Base-by-base conservation (phyloP, 2,113 vertebrate species). In the Ageneiosus marmoratus region DNA sequence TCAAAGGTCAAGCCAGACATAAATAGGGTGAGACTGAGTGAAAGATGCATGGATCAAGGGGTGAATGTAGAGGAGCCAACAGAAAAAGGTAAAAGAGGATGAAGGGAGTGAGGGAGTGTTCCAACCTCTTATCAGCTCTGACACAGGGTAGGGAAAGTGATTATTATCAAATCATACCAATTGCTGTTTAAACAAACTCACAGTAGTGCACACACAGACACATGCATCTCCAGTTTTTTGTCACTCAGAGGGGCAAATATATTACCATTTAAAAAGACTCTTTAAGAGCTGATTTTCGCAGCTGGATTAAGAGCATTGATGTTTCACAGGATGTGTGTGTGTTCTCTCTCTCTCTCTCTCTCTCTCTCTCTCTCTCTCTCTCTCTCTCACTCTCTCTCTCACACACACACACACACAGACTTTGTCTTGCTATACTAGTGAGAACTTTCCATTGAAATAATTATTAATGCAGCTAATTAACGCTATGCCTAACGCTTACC, bases 111-210 rank as follows among this genome's bases (percentile, higher is more conserved):
- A 60, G 85, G 89, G 90, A 76, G 77, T 90, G 87, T 91, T 91
- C 89, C 55, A 73, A 83, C 88, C 81, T 70, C 90, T 94, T 94
- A 94, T 94, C 93, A 81, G 89, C 89, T 91, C 89, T 89, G 89
- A 89, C 87, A 91, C 93, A 94, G 92, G 85, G 91, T 89, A 93
- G 89, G 86, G 80, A 88, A 92, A 91, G 90, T 91, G 93, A 95
- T 95, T 92, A 94, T 90, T 91, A 95, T 95, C 93, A 94, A 89
- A 94, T 93, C 93, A 91, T 92, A 93, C 92, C 92, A 91, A 87
- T 88, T 91, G 89, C 79, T 86, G 37, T 56, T 50, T 62, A 62
- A 51, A 83, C 58, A 2, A 41, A 67, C 81, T 44, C 73, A 83
- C 81, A 83, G n/a, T n/a, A n/a, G n/a, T n/a, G n/a, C 69, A 74